phyloP scores from a whole-genome alignment of 2,888 invertebrate species.

The Patella pellucida region DNA sequence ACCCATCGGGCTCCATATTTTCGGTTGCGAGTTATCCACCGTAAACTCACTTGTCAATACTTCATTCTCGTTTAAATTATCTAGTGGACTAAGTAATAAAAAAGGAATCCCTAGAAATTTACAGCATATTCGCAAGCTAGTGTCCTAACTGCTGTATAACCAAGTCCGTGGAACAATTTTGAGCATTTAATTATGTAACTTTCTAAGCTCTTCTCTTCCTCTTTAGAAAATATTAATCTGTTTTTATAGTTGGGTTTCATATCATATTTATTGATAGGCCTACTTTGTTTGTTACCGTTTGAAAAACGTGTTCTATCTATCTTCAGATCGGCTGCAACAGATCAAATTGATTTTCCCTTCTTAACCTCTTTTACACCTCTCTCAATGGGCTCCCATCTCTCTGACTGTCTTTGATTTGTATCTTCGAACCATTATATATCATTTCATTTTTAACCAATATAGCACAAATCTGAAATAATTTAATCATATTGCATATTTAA shows the following conservation, averaged over 20 bases:
- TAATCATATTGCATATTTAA: not conserved
- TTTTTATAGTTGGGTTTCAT: constrained; percentile 2
- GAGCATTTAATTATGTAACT: constrained; percentile 2
- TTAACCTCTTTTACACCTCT: not conserved
- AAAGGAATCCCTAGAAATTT: no score
- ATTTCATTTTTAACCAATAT: not conserved
- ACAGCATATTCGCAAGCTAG: not conserved
- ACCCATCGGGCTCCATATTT: no score
- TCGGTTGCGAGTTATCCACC: no score
- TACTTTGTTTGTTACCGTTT: not conserved
- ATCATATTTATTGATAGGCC: not conserved
- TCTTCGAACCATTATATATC: not conserved
- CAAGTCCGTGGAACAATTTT: constrained; percentile 2
- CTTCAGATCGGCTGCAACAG: not conserved
- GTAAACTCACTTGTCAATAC: no score
- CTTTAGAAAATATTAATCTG: not conserved
- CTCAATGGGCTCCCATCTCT: no score
- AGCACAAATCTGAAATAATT: constrained; percentile 2
- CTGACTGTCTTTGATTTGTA: not conserved
- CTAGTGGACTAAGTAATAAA: no score
- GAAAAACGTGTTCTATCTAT: not conserved
- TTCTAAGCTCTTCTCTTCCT: constrained; percentile 1
- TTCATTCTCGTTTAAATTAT: no score
- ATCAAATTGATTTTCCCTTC: not conserved
- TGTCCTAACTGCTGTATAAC: not conserved